Conservation (phyloP, 2,888 invertebrate genomes). For the Heliconius charithonia region DNA sequence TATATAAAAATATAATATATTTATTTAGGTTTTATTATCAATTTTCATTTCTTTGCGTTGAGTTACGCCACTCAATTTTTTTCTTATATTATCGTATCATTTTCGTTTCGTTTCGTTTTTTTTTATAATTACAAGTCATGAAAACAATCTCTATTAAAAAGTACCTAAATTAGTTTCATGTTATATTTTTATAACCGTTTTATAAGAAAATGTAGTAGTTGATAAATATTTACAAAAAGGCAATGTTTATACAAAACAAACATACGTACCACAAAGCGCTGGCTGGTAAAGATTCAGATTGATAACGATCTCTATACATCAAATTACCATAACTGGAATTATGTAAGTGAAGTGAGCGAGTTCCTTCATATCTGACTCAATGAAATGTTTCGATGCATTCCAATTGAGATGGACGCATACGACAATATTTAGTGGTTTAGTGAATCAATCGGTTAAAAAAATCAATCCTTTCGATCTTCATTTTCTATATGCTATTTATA, state of each 20-base stretch:
- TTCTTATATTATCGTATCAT: no score
- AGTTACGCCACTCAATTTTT: no score
- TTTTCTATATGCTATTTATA: background rate
- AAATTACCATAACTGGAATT: conserved; percentile 35
- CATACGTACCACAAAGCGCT: background rate
- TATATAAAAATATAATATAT: no score
- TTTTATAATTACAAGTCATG: background rate
- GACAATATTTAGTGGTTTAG: background rate
- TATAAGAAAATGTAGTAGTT: background rate
- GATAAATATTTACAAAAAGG: conserved; percentile 1
- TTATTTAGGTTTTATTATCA: no score
- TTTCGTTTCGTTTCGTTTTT: no score
- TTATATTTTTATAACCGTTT: background rate
- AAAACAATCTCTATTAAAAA: background rate
- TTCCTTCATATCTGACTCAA: conserved; percentile 31
- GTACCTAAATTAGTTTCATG: background rate
- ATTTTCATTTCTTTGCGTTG: no score
- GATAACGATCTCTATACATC: conserved; percentile 30
- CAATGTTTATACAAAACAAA: conserved; percentile 4
- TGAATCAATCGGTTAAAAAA: background rate
- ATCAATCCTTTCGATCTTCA: background rate
- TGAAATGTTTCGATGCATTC: conserved; percentile 26
- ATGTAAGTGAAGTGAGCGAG: conserved; percentile 28
- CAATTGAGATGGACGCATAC: conserved; percentile 20
- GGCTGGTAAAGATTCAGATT: conserved; percentile 13